A percentile compares a stretch with the other conserved stretches of the same genome.
Evolutionary conservation across 1,140 invertebrate species (phyloP).

Genomic region (Diorhabda sublineata): DNA sequence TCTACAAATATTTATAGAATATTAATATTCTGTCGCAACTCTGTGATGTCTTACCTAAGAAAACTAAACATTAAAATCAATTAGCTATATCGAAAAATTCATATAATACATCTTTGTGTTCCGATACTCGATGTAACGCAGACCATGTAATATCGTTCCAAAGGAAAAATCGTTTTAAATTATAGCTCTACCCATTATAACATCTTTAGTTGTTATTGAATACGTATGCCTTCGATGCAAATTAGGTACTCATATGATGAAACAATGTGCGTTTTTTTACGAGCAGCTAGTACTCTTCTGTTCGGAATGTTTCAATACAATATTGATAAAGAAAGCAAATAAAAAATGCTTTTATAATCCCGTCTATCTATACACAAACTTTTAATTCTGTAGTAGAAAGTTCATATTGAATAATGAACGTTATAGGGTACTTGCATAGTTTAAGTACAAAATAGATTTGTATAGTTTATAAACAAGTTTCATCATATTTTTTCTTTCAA

Average conservation of each 20-base stretch:
- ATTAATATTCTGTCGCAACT: neutral
- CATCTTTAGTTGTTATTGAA: slow-evolving; percentile 1
- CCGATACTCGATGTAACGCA: neutral
- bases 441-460: too few relatives aligned
- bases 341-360: neutral
- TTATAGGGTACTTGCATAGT: too few relatives aligned
- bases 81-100: slow-evolving; percentile 2
- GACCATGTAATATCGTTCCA: neutral
- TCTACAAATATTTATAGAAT: neutral
- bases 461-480: too few relatives aligned
- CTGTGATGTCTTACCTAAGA: neutral
- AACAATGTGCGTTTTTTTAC: slow-evolving; percentile 2
- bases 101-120: slow-evolving; percentile 1
- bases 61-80: slow-evolving; percentile 3
- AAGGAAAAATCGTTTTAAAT: neutral
- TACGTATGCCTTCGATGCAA: neutral
- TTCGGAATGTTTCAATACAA: neutral
- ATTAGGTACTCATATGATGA: slow-evolving; percentile 2
- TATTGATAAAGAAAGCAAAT: neutral
- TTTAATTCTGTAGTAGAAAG: too few relatives aligned
- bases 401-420: too few relatives aligned
- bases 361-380: too few relatives aligned
- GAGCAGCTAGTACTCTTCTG: neutral
- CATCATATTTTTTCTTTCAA: too few relatives aligned
- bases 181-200: slow-evolving; percentile 1